A percentile compares a stretch with the other conserved stretches of the same genome.
These are phyloP conservation scores for Amphibalanus amphitrite DNA, from an alignment of 1,140 invertebrate genomes.

Conservation along the genomic window DNA sequence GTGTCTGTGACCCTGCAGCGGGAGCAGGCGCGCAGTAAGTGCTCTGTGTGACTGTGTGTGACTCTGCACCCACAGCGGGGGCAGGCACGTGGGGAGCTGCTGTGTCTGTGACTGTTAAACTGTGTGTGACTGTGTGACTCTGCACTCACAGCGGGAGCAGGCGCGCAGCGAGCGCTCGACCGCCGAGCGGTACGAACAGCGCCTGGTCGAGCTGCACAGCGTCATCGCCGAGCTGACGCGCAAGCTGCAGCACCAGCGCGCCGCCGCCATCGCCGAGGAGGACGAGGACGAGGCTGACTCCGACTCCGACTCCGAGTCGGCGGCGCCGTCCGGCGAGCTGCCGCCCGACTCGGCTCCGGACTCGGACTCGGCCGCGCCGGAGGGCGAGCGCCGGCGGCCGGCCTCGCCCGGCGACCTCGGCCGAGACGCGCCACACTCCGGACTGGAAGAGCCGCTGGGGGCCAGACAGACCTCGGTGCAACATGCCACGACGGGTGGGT, in stretches of 20 bases:
- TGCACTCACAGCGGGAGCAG: constrained; percentile 12
- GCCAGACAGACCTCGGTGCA: no score
- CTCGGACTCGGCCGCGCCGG: constrained; percentile 38
- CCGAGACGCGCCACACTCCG: no score
- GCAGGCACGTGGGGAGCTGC: no score
- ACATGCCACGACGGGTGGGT: no score
- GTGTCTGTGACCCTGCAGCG: no score
- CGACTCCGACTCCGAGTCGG: constrained; percentile 12
- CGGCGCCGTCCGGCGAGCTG: constrained; percentile 13
- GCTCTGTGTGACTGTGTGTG: background rate
- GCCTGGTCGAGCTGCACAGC: constrained; percentile 63
- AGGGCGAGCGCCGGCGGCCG: background rate
- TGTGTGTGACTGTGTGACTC: background rate
- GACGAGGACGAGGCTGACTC: constrained; percentile 17
- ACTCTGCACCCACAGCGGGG: no score
- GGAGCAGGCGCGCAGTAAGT: no score
- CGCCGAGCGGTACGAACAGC: constrained; percentile 50
- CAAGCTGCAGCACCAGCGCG: constrained; percentile 45
- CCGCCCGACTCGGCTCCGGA: constrained; percentile 9
- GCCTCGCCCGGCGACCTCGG: no score
- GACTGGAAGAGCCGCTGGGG: no score
- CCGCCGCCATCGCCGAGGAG: constrained; percentile 30
- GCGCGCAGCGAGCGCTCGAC: constrained; percentile 22
- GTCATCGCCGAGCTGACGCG: constrained; percentile 65
- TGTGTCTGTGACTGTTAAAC: background rate